A percentile compares a stretch with the other conserved stretches of the same genome.
phyloP scores from a whole-genome alignment of 1,140 invertebrate species.

The Penaeus japonicus region DNA sequence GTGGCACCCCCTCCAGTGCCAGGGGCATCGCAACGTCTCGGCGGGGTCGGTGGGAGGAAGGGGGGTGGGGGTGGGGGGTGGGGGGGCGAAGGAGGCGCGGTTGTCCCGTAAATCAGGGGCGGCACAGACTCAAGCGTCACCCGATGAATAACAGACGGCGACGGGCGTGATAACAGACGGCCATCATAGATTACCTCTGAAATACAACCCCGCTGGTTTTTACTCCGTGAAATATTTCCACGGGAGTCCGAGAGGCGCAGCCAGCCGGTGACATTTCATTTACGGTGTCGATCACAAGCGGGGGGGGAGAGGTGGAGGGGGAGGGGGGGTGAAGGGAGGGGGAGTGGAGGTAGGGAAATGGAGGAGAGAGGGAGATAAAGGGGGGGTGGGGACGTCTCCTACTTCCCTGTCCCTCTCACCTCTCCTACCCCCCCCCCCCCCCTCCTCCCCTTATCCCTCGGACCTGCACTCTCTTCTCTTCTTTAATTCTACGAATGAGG shows the following conservation, averaged over 20 bases:
- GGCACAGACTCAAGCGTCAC: background rate
- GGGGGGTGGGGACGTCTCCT: too few species aligned
- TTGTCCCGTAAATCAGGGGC: background rate
- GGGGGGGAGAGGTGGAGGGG: background rate
- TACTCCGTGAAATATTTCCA: constrained; percentile 23
- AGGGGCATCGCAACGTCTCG: too few species aligned
- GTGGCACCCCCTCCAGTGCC: background rate
- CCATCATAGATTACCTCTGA: constrained; percentile 37
- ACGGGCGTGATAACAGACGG: constrained; percentile 22
- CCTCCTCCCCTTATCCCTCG: background rate
- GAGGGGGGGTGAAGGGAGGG: background rate
- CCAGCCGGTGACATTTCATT: constrained; percentile 31
- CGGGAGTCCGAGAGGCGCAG: background rate
- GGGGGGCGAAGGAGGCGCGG: background rate
- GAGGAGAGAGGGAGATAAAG: background rate
- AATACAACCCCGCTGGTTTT: constrained; percentile 4
- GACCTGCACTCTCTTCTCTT: background rate
- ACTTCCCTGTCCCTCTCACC: too few species aligned
- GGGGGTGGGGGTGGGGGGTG: too few species aligned
- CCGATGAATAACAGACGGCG: constrained; percentile 34
- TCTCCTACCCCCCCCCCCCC: background rate
- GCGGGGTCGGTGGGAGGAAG: too few species aligned
- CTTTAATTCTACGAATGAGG: background rate
- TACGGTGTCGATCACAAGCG: constrained; percentile 20
- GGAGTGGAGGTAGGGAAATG: background rate